These are phyloP conservation scores for Oreohelix idahoensis DNA, from an alignment of 1,140 invertebrate genomes.

Conservation along the genomic window DNA sequence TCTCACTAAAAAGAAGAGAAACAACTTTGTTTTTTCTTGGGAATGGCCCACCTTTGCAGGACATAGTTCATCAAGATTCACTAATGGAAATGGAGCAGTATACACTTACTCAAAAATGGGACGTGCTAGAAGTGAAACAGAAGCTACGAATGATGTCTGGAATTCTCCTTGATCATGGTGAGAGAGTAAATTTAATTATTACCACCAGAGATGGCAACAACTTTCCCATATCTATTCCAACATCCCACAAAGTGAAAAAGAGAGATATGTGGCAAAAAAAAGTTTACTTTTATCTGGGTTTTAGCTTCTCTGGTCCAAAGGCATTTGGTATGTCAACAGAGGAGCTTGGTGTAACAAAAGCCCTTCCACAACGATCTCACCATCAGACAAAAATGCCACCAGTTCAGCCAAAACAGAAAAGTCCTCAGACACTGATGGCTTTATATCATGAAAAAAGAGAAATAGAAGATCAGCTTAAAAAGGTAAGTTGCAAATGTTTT, in stretches of 20 bases:
- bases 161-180: background rate
- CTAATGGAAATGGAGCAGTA: background rate
- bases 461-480: too few species aligned
- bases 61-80: conserved; percentile 16
- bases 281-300: conserved; percentile 49
- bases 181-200: background rate
- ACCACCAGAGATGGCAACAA: conserved; percentile 6
- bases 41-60: background rate
- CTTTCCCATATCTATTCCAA: background rate
- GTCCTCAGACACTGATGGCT: too few species aligned
- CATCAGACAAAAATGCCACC: background rate
- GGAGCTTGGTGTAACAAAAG: conserved; percentile 8
- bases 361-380: background rate
- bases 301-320: conserved; percentile 51
- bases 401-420: background rate
- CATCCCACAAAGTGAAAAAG: background rate
- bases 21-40: conserved; percentile 36
- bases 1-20: background rate
- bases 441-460: too few species aligned
- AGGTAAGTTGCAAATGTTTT: too few species aligned
- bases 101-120: conserved; percentile 6
- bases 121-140: background rate
- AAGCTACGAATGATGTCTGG: conserved; percentile 6
- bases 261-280: conserved; percentile 33
- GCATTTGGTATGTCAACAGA: conserved; percentile 45